A percentile compares a stretch with the other conserved stretches of the same genome.
These are phyloP conservation scores for Pipistrellus nathusii DNA, from an alignment of 2,797 vertebrate species.

Conservation along the genomic window DNA sequence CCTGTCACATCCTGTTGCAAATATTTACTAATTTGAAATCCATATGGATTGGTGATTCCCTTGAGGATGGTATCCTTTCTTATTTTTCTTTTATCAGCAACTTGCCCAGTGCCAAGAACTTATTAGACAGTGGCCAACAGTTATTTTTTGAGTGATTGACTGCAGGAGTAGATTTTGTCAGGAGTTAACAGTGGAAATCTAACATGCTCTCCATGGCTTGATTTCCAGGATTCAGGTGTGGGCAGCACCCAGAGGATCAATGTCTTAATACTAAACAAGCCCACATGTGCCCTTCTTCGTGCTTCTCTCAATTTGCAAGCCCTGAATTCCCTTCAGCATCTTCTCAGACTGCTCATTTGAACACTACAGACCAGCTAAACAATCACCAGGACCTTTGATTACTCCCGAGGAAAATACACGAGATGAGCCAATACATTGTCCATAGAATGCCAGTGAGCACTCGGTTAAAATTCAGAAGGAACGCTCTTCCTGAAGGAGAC, in stretches of 20 bases:
- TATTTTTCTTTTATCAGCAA: not conserved
- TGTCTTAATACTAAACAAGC: not conserved
- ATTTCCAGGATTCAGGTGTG: not conserved
- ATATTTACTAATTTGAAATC: not conserved
- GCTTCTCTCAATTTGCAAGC: not conserved
- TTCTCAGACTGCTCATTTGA: not conserved
- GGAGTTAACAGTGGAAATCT: not conserved
- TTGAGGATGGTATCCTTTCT: not conserved
- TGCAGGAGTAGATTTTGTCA: not conserved
- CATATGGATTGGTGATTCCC: not conserved
- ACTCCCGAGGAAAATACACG: not conserved
- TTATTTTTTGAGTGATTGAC: not conserved
- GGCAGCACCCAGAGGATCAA: not conserved
- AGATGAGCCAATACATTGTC: not conserved
- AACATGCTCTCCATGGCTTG: not conserved
- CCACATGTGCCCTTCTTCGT: not conserved
- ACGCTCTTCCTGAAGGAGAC: not conserved
- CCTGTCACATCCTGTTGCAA: not conserved
- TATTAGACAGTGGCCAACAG: not conserved
- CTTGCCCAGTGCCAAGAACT: not conserved
- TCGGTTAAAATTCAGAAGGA: not conserved
- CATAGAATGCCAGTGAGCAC: not conserved
- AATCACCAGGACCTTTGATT: not conserved
- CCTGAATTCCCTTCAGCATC: not conserved
- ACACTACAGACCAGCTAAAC: not conserved